Conservation (phyloP, 2,888 invertebrate genomes). For the Lypha dubia region DNA sequence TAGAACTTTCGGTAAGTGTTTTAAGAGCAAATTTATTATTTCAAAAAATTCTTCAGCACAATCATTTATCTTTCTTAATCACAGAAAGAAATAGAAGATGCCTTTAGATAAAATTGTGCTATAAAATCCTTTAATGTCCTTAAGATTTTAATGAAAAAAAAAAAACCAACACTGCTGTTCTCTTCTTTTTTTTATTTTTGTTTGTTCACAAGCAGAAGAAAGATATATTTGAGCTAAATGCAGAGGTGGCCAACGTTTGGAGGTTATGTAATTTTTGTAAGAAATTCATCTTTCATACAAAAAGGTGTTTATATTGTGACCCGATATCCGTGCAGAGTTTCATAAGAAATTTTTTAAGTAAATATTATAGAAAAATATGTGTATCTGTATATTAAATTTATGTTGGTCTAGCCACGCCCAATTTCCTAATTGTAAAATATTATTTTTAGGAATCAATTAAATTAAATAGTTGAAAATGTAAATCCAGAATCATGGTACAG, state of each 20-base stretch:
- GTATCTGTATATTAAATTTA: no score
- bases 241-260: background rate
- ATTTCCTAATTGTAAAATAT: no score
- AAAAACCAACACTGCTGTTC: constrained; percentile 9
- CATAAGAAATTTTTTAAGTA: no score
- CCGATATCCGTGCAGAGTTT: no score
- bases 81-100: constrained; percentile 48
- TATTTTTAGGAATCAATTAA: no score
- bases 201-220: constrained; percentile 16
- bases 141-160: constrained; percentile 37
- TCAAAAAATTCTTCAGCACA: constrained; percentile 56
- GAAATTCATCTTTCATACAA: no score
- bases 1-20: constrained; percentile 45
- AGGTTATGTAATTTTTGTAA: background rate
- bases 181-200: background rate
- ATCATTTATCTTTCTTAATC: constrained; percentile 69
- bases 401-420: no score
- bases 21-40: constrained; percentile 57
- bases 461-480: no score
- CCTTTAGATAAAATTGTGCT: constrained; percentile 52
- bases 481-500: no score
- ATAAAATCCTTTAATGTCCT: constrained; percentile 65
- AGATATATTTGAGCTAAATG: constrained; percentile 4
- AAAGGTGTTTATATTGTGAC: no score
- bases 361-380: no score